These are phyloP conservation scores for Ganaspis brasiliensis DNA, from an alignment of 2,888 invertebrate genomes.

Conservation along the genomic window DNA sequence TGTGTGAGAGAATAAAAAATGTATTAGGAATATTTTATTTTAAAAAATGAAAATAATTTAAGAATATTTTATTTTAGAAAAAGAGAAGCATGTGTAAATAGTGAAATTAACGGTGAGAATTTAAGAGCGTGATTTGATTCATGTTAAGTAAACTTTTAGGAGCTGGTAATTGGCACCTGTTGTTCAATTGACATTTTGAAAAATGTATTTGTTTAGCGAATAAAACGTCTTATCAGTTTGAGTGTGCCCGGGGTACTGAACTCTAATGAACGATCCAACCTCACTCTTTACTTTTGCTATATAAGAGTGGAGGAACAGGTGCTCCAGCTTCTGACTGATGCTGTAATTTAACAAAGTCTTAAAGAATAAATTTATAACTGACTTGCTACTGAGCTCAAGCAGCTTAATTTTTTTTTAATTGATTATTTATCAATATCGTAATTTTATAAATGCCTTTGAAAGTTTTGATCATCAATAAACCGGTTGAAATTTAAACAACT, in stretches of 20 bases:
- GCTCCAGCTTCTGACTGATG: slow-evolving; percentile 71
- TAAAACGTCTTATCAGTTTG: slow-evolving; percentile 74
- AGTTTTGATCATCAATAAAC: too few species aligned
- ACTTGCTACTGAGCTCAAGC: too few species aligned
- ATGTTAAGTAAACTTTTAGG: background rate
- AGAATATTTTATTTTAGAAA: background rate
- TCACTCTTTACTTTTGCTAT: slow-evolving; percentile 64
- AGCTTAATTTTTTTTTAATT: too few species aligned
- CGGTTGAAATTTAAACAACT: too few species aligned
- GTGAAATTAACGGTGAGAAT: background rate
- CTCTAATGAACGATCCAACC: slow-evolving; percentile 67
- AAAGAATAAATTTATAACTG: background rate
- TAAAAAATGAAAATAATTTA: background rate
- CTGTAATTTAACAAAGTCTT: slow-evolving; percentile 5
- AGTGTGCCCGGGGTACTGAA: slow-evolving; percentile 76
- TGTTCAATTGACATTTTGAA: background rate
- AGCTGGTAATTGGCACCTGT: background rate
- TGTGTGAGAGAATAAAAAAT: background rate
- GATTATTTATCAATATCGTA: too few species aligned
- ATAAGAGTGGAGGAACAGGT: slow-evolving; percentile 72
- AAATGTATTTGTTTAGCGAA: slow-evolving; percentile 65
- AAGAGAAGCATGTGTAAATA: background rate
- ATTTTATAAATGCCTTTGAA: too few species aligned
- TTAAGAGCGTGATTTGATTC: background rate
- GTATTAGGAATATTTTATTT: background rate